These are phyloP conservation scores for Prunella himalayana DNA, from an alignment of 2,113 vertebrate genomes.

Conservation along the genomic window DNA sequence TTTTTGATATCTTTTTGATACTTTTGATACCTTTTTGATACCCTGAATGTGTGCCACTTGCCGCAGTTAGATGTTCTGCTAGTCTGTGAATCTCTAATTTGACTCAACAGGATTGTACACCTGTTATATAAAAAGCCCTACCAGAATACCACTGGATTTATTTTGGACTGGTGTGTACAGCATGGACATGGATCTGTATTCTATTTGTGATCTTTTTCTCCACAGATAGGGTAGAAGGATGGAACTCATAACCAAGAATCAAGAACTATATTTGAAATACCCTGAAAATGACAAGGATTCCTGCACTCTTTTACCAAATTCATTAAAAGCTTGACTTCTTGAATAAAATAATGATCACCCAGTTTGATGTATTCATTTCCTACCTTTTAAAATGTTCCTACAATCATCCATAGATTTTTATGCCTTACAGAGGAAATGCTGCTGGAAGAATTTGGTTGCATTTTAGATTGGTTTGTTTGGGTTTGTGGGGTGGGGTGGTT, in stretches of 20 bases:
- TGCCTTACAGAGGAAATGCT: not conserved
- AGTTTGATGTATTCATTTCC: not conserved
- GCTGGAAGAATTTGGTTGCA: not conserved
- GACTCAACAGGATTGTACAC: not conserved
- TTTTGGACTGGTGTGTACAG: not conserved
- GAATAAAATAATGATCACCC: not conserved
- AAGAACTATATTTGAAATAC: not conserved
- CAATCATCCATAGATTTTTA: not conserved
- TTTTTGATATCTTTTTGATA: not conserved
- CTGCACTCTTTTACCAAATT: not conserved
- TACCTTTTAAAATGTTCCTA: not conserved
- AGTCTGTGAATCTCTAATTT: not conserved
- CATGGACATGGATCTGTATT: not conserved
- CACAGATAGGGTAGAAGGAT: not conserved
- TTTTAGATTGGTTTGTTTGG: not conserved
- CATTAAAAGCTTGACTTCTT: not conserved
- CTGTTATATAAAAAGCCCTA: not conserved
- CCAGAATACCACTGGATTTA: not conserved
- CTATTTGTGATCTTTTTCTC: not conserved
- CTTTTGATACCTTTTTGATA: not conserved
- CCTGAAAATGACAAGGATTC: not conserved
- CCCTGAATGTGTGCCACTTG: not conserved
- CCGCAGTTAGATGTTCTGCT: not conserved
- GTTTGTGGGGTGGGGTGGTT: no score
- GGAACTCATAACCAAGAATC: not conserved